These are phyloP conservation scores for Lepetodrilus schrolli DNA, from an alignment of 2,888 invertebrate species.

Conservation along the genomic window DNA sequence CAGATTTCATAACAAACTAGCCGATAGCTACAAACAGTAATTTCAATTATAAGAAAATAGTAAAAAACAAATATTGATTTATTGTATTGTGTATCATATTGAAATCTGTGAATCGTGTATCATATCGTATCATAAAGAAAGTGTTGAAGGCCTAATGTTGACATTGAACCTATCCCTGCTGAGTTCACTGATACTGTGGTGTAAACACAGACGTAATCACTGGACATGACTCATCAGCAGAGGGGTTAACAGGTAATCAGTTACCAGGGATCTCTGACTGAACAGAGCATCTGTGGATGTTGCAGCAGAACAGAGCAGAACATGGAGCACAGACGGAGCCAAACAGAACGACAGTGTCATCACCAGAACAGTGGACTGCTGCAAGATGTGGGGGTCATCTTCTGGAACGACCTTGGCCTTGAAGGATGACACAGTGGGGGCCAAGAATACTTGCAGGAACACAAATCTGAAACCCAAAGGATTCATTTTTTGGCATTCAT, in stretches of 20 bases:
- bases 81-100: no score
- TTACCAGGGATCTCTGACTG: conserved; percentile 52
- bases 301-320: conserved; percentile 48
- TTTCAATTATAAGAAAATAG: no score
- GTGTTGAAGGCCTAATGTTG: no score
- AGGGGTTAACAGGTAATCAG: conserved; percentile 49
- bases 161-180: no score
- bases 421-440: conserved; percentile 66
- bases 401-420: conserved; percentile 43
- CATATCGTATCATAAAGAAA: no score
- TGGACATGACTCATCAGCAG: no score
- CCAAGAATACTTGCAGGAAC: conserved; percentile 64
- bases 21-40: no score
- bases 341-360: conserved; percentile 55
- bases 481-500: not conserved
- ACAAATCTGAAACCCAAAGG: conserved; percentile 59
- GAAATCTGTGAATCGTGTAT: no score
- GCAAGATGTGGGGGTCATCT: conserved; percentile 57
- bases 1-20: no score
- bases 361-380: conserved; percentile 50
- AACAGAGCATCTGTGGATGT: conserved; percentile 43
- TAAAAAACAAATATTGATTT: no score
- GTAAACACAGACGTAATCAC: no score
- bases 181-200: no score
- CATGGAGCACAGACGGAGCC: conserved; percentile 53